phyloP scores from a whole-genome alignment of 1,140 invertebrate species.

The Leptopilina boulardi region DNA sequence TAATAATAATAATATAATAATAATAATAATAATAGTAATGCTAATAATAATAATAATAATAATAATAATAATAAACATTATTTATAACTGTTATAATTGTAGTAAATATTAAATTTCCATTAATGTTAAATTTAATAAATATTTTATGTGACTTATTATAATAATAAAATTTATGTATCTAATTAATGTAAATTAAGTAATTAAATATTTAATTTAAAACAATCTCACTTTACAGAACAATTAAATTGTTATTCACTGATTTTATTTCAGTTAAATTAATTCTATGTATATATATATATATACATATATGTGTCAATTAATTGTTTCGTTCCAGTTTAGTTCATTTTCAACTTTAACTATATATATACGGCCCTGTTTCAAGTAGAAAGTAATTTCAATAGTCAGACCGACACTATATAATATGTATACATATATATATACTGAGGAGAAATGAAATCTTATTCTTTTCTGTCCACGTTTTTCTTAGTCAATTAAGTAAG shows the following conservation, averaged over 20 bases:
- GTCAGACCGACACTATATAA: background rate
- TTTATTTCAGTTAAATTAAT: constrained; percentile 15
- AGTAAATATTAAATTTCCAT: no score
- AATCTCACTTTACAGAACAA: background rate
- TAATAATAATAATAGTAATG: no score
- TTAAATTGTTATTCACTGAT: constrained; percentile 10
- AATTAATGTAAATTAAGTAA: background rate
- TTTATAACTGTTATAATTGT: no score
- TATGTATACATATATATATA: no score
- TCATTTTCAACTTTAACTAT: constrained; percentile 5
- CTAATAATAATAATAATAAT: no score
- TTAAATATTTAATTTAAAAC: constrained; percentile 1
- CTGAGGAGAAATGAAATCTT: background rate
- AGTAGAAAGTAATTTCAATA: constrained; percentile 11
- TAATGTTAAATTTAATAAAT: background rate
- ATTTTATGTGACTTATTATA: background rate
- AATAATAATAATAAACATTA: no score
- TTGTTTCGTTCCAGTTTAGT: background rate
- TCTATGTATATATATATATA: background rate
- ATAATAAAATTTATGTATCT: background rate
- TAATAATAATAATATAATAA: no score
- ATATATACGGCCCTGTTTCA: no score
- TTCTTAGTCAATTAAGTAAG: background rate
- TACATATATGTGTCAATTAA: background rate
- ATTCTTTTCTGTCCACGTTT: background rate